Base-by-base conservation (phyloP, 2,797 vertebrate species). In the Enteromius mattozi region DNA sequence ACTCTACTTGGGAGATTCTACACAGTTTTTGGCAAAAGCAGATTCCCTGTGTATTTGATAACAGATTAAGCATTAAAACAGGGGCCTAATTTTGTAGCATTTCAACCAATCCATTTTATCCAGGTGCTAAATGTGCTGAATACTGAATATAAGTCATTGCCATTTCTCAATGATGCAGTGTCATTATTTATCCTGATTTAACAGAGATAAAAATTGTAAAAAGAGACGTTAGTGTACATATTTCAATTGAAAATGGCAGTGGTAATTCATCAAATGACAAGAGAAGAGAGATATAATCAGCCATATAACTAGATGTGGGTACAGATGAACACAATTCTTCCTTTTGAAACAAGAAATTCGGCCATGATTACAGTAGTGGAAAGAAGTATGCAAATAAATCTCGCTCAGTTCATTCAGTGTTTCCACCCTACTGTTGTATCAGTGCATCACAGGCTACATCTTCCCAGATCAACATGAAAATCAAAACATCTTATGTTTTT, bases 1-100 rank as follows among this genome's bases (percentile, higher is more conserved):
- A 27, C 47, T 6, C 16, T 56, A 6, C 49, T 71, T 70, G 33
- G 37, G 37, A 42, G n/a, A 77, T 54, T 70, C 7, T 27, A 61
- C 13, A 65, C 13, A 19, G 3, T 51, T 76, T 45, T 83, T 56
- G 81, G 72, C 72, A 83, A 68, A 74, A 63, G 14, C 42, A 74
- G 54, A 61, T 27, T 24, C 30, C 45, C 42, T 21, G 30, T 33
- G 24, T 63, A 61, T 78, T 45, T 21, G 4, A 30, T 2, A 24
- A 21, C 13, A 74, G 13, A 82, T 24, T 27, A 61, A 54, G 7
- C 12, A 59, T 59, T 61, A 61, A 5, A 81, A n/a, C 14, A 12
- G 54, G 37, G 21, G 14, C 6, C 0, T 13, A 33, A 35, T 77
- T 77, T 24, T 14, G 21, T 56, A 8, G 12, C 49, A 56, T 56